Base-by-base conservation (phyloP, 2,113 vertebrate species). In the Ceyx margarethae region DNA sequence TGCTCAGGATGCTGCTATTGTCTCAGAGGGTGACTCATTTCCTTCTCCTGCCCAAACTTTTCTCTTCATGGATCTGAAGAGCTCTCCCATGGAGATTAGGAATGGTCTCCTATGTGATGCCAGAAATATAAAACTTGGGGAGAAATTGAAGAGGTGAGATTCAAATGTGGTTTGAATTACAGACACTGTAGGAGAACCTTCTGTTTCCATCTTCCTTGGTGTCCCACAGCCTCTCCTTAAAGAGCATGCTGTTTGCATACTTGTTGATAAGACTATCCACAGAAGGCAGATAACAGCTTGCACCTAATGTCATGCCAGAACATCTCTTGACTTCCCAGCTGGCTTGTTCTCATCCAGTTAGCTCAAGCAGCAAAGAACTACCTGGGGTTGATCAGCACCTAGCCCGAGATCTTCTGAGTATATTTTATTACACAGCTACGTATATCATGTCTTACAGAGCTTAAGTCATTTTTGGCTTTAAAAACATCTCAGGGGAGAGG, bases 211-310 rank as follows among this genome's bases (percentile, higher is more conserved):
- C 15, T 62, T 72, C 20, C 18, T 67, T 35, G 43, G 19, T 48
- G 31, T 67, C 15, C 13, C 13, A 40, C 29, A 28, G 13, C 19
- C 14, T 20, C 8, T 54, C 19, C 54, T 45, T 54, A 12, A 58
- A 58, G 19, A 12, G 16, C n/a, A 3, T 53, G 18, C 13, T 42
- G 14, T 85, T 85, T 85, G 9, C 23, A 19, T 6, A 2, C 23
- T 51, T 46, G 4, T 17, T 10, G 22, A 6, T 42, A n/a, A 22
- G 31, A 22, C 17, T 42, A 0, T 46, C 2, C 3, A 3, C 6
- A 33, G 48, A 16, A 82, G 71, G 12, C 40, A 17, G 4, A 0
- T 3, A 15, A 0, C 16, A 20, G 40, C 10, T 40, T 64, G 9
- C 9, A 6, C 2, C 2, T 33, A 2, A 19, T 48, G 28, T 46